A percentile compares a stretch with the other conserved stretches of the same genome.
Evolutionary conservation across 2,797 vertebrate genomes (phyloP).

Genomic region (Heliangelus exortis): DNA sequence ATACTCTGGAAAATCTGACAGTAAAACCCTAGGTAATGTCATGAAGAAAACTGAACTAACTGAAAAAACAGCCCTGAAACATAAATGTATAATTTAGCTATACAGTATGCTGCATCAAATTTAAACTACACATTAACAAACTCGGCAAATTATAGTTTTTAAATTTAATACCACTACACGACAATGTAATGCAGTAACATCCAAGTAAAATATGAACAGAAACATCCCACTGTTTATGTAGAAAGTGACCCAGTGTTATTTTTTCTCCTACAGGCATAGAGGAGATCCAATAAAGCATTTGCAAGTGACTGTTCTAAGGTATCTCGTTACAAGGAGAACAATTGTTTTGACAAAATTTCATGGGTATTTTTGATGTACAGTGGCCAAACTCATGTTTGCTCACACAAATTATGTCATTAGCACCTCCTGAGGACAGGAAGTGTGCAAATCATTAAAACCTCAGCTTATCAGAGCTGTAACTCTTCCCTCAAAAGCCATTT

Average conservation of each 20-base stretch:
- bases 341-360: neutral
- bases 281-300: neutral
- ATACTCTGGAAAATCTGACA: neutral
- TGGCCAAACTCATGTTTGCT: neutral
- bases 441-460: neutral
- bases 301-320: neutral
- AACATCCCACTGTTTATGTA: neutral
- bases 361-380: neutral
- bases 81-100: neutral
- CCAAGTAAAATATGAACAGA: neutral
- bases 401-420: neutral
- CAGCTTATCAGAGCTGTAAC: neutral
- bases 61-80: neutral
- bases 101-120: neutral
- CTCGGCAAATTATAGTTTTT: neutral
- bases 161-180: neutral
- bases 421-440: neutral
- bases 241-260: neutral
- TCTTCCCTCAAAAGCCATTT: neutral
- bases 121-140: neutral
- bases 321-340: neutral
- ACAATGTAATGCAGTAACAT: neutral
- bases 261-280: neutral
- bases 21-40: neutral
- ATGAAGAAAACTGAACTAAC: neutral